Evolutionary conservation across 2,797 vertebrate species (phyloP), one percentile per base, ranked within the genome.

Genomic region (Peromyscus aztecus): DNA sequence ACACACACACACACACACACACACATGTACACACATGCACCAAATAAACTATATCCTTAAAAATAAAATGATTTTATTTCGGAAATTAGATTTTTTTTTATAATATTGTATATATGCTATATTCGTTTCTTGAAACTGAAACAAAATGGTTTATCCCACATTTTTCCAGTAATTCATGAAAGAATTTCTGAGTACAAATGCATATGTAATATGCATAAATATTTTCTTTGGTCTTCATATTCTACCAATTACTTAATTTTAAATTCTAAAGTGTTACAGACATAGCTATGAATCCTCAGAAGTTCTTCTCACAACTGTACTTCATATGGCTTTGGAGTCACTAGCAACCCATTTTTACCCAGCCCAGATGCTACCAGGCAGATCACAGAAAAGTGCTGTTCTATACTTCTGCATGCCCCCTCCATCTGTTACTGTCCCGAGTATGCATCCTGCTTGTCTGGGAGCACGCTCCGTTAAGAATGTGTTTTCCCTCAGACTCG

Each of bases 241-340:
- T 92, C 77, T 80, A 65, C 57, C 71, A 85, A 16, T 95, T 84
- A 90, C 34, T 88, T 96, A 90, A 73, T 75, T 95, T 87, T 86
- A 86, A 96, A 71, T 90, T 94, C 37, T 90, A 43, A 97, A 95
- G 23, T 78, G 10, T 96, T 95, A 49, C 29, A 92, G 81, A 78
- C 46, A 4, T 61, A 71, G 63, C 16, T 85, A 65, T 46, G 37
- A 71, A 55, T 46, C 63, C 77, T 95, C n/a, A 92, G 81, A 96
- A 95, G 57, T 80, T 86, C 77, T 75, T n/a, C 61, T 88, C 43
- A 95, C 76, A 84, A n/a, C 27, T 85, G 40, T 83, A 55, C 71
- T 94, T 97, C 77, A 57, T 84, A 76, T 89, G 59, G 49, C 84
- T 94, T 94, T 80, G 8, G 77, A 96, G 65, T 94, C 65, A 92